Conservation (phyloP, 1,140 invertebrate genomes). For the Drosophila virilis region DNA sequence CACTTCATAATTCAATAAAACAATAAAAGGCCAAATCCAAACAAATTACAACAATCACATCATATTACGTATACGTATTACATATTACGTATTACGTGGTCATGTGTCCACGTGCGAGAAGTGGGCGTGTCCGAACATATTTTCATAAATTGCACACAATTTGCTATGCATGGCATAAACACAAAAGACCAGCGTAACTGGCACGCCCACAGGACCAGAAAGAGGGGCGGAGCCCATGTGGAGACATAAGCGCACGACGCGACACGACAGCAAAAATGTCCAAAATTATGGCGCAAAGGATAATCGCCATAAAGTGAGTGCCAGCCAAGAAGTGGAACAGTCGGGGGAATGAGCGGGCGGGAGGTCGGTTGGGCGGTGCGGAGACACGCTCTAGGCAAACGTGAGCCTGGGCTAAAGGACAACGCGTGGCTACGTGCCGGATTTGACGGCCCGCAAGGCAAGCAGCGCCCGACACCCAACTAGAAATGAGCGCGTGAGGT, state of each 20-base stretch:
- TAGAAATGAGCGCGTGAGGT: too few relatives aligned
- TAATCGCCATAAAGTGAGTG: slow-evolving; percentile 62
- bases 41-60: slow-evolving; percentile 83
- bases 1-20: slow-evolving; percentile 84
- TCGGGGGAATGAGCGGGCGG: too few relatives aligned
- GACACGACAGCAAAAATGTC: slow-evolving; percentile 50
- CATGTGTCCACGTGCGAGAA: too few relatives aligned
- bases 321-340: background rate
- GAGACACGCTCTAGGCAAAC: background rate
- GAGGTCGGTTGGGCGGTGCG: background rate
- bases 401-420: slow-evolving; percentile 1
- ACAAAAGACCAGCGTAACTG: slow-evolving; percentile 45
- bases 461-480: too few relatives aligned
- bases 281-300: slow-evolving; percentile 72
- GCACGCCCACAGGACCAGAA: slow-evolving; percentile 6
- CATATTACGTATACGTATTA: slow-evolving; percentile 28
- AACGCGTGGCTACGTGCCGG: slow-evolving; percentile 8
- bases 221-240: background rate
- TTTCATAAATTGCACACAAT: slow-evolving; percentile 81
- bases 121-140: slow-evolving; percentile 49
- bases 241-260: slow-evolving; percentile 30
- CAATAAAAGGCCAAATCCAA: slow-evolving; percentile 79
- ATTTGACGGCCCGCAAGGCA: slow-evolving; percentile 9
- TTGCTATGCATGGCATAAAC: slow-evolving; percentile 68
- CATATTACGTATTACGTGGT: slow-evolving; percentile 12